Base-by-base conservation (phyloP, 1,140 invertebrate genomes). In the Pseudomyrmex dendroicus region DNA sequence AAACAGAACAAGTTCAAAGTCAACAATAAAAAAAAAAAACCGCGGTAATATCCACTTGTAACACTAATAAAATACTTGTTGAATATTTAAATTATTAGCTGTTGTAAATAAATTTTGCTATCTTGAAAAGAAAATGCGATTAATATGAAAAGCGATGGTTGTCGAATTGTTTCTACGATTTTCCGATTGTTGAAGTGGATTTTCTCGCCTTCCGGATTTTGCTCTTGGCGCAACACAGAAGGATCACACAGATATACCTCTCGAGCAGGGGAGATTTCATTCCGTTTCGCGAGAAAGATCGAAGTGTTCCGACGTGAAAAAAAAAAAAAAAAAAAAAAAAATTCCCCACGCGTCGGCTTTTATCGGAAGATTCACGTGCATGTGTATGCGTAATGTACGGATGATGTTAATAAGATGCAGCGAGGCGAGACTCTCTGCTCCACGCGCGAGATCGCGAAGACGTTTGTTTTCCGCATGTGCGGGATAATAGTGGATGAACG, bases 321-420 rank as follows among this genome's bases (percentile, higher is more conserved):
- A 77, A 35, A 35, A 35, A 35, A 35, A 35, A 35, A 35, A 35
- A 35, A 35, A 4, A 35, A 35, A 2, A 4, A 9, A 3, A 10
- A 12, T 4, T 12, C 20, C 9, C 9, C 57, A 1, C 20, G 9
- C n/a, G 20, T 52, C 17, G n/a, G 74, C 63, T 77, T 56, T 22
- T 22, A 77, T 67, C 74, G 50, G 63, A 12, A 44, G 48, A 50
- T 77, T 77, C 74, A 56, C 74, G 35, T 68, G 50, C 74, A 46
- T 63, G 35, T 68, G 50, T 77, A 67, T 64, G 17, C 17, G 74
- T 77, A 77, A 68, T 63, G 74, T 63, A 50, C 74, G 63, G 63
- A 77, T 77, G 63, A 77, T 77, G 74, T 67, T 77, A 77, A 77
- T 77, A 77, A 68, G 74, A 77, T 77, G 74, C 74, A 77, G 74